Base-by-base conservation (phyloP, 1,140 invertebrate genomes). In the Leptoteleia sp. region DNA sequence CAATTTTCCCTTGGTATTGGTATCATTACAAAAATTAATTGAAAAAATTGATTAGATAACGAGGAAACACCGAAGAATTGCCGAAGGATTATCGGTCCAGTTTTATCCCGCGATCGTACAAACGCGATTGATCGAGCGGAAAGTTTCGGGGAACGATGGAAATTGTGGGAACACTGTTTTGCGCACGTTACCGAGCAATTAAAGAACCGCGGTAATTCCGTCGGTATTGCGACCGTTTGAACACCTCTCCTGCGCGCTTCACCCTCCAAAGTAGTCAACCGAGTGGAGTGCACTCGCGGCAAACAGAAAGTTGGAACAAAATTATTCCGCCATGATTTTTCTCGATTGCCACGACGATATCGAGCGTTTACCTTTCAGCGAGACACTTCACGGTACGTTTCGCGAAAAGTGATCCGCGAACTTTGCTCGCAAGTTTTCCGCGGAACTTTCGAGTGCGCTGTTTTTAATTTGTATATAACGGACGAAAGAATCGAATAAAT, bases 281-380 rank as follows among this genome's bases (percentile, higher is more conserved):
- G 61, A 61, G 54, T 78, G 52, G 42, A 67, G 76, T 62, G 76
- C 61, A 54, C 59, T 72, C 52, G 45, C 67, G 31, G 48, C n/a
- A 54, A 79, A 67, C 64, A 71, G 61, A 72, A 80, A 71, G 65
- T 76, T 61, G 61, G 67, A 72, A 80, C 57, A 68, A 70, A 80
- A 73, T 76, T 80, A 80, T 76, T 80, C 78, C 67, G 61, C 65
- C 68, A 73, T 76, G 47, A 80, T 72, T 80, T 76, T 76, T 76
- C 72, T 50, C 78, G 78, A 76, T 76, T 80, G 48, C 54, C 42
- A 47, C 54, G 54, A 76, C 72, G 42, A 57, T 80, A 59, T 67
- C 47, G 54, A 76, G 65, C 71, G 42, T 76, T 76, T 76, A 62
- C 61, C 55, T 65, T 76, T 55, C 62, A 65, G 33, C 40, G 40